These are phyloP conservation scores for Heliconius charithonia DNA, from an alignment of 2,888 invertebrate genomes.

Conservation along the genomic window DNA sequence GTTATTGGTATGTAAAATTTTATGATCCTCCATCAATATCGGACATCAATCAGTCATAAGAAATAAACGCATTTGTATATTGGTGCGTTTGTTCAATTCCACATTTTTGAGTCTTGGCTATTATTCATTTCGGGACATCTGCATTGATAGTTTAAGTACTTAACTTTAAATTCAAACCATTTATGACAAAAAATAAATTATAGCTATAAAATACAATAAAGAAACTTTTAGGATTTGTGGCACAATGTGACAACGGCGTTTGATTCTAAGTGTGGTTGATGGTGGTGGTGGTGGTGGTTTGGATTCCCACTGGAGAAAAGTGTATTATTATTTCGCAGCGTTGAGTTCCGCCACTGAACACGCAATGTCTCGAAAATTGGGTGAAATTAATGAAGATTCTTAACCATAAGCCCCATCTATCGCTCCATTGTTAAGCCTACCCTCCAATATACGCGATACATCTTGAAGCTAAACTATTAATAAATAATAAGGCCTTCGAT, in stretches of 20 bases:
- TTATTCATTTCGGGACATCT: slow-evolving; percentile 7
- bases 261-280: too few relatives aligned
- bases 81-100: neutral
- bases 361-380: neutral
- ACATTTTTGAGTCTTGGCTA: neutral
- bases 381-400: neutral
- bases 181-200: too few relatives aligned
- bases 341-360: neutral
- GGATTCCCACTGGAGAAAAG: neutral
- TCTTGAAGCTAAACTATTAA: too few relatives aligned
- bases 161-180: neutral
- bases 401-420: neutral
- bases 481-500: too few relatives aligned
- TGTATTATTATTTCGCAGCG: neutral
- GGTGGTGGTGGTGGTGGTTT: neutral
- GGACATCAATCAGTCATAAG: slow-evolving; percentile 22
- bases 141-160: neutral
- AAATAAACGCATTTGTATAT: slow-evolving; percentile 11
- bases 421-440: too few relatives aligned
- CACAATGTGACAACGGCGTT: too few relatives aligned
- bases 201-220: too few relatives aligned
- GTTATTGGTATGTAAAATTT: slow-evolving; percentile 19
- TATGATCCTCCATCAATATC: slow-evolving; percentile 18
- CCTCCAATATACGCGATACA: too few relatives aligned
- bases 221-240: too few relatives aligned